phyloP scores from a whole-genome alignment of 2,888 invertebrate species.

The Xestia c-nigrum region DNA sequence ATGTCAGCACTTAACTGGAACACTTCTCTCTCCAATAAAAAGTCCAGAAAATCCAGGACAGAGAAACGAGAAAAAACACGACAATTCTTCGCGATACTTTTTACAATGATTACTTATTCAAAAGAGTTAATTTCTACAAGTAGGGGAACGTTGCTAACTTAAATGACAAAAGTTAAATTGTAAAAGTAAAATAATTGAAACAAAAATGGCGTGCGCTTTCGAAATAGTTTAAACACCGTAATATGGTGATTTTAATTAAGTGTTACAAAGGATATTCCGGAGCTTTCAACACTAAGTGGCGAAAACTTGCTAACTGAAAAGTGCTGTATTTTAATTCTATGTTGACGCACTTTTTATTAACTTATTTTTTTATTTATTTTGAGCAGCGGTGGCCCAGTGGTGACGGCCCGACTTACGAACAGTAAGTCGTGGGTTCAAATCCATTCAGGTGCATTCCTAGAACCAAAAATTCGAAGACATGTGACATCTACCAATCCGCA shows the following conservation, averaged over 20 bases:
- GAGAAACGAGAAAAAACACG: background rate
- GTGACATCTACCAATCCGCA: too few relatives aligned
- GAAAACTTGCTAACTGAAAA: background rate
- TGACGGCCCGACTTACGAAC: too few relatives aligned
- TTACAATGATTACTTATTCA: constrained; percentile 45
- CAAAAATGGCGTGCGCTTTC: constrained; percentile 44
- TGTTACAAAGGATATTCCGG: constrained; percentile 27
- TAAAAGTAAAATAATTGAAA: constrained; percentile 40
- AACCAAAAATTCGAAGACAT: too few relatives aligned
- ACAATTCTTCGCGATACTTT: constrained; percentile 23
- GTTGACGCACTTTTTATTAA: constrained; percentile 10
- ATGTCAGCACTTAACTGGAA: background rate
- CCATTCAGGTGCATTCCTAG: too few relatives aligned
- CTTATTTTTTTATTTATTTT: too few relatives aligned
- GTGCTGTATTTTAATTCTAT: constrained; percentile 1
- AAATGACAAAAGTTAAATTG: constrained; percentile 63
- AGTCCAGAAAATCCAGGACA: background rate
- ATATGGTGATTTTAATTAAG: constrained; percentile 48
- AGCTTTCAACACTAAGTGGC: constrained; percentile 17
- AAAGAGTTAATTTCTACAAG: constrained; percentile 63
- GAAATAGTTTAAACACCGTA: constrained; percentile 50
- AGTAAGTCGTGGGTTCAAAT: too few relatives aligned
- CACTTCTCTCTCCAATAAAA: constrained; percentile 6
- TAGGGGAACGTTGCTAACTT: constrained; percentile 53
- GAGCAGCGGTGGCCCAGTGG: too few relatives aligned